phyloP scores from a whole-genome alignment of 64 coral and sea anemone genomes.

The Montipora foliosa region DNA sequence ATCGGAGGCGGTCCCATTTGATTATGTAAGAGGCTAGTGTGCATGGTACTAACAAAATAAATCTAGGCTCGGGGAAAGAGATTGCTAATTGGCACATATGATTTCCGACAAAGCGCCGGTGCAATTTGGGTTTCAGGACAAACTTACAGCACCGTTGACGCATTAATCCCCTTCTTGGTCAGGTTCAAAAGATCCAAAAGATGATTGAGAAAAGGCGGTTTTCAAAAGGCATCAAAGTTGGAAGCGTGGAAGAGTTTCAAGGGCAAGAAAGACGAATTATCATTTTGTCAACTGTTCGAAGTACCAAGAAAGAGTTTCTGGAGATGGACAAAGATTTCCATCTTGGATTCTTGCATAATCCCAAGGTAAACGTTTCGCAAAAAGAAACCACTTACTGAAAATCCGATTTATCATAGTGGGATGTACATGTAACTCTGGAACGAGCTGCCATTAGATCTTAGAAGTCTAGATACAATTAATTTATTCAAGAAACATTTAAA shows the following conservation, averaged over 20 bases:
- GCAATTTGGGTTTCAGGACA: not conserved
- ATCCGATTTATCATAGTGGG: too few species aligned
- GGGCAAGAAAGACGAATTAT: slow-evolving; percentile 82
- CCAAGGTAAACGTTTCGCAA: slow-evolving; percentile 50
- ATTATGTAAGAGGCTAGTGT: too few species aligned
- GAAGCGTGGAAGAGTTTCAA: slow-evolving; percentile 88
- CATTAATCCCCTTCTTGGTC: not conserved
- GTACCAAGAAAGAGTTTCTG: slow-evolving; percentile 78
- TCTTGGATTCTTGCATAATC: slow-evolving; percentile 90
- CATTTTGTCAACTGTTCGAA: slow-evolving; percentile 87
- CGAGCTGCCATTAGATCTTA: too few species aligned
- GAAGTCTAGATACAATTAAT: too few species aligned
- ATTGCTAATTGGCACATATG: too few species aligned
- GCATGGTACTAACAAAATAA: too few species aligned
- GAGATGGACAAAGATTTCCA: slow-evolving; percentile 71
- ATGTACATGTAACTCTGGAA: too few species aligned
- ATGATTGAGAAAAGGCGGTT: slow-evolving; percentile 80
- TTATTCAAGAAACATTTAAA: too few species aligned
- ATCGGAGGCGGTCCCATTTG: too few species aligned
- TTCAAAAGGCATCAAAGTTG: slow-evolving; percentile 74
- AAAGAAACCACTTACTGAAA: not conserved
- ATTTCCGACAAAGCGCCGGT: too few species aligned
- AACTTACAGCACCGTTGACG: not conserved
- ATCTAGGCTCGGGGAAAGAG: too few species aligned
- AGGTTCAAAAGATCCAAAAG: slow-evolving; percentile 95